A percentile compares a stretch with the other conserved stretches of the same genome.
Evolutionary conservation across 2,888 invertebrate species (phyloP).

Genomic region (Erpobdella octoculata): DNA sequence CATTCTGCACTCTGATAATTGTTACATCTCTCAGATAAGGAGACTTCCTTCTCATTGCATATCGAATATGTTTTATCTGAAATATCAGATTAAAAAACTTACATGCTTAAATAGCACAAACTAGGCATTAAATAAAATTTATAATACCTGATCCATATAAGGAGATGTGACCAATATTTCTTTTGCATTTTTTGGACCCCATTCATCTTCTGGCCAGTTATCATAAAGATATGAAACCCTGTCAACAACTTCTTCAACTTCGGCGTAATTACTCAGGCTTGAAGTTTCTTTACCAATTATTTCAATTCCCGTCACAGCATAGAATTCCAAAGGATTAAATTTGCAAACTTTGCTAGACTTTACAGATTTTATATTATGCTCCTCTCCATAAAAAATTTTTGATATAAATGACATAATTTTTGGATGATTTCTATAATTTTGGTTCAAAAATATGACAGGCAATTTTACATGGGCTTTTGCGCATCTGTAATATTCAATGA

Average conservation of each 20-base stretch:
- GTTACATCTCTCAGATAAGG: conserved; percentile 33
- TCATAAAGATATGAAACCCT: conserved; percentile 43
- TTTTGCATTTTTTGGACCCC: conserved; percentile 42
- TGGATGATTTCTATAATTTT: conserved; percentile 48
- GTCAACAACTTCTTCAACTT: conserved; percentile 45
- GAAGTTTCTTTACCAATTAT: conserved; percentile 42
- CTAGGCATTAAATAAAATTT: neutral
- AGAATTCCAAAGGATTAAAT: conserved; percentile 44
- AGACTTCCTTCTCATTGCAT: conserved; percentile 38
- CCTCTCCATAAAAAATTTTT: conserved; percentile 45
- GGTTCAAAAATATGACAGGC: conserved; percentile 41
- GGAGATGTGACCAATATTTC: conserved; percentile 46
- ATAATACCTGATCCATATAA: conserved; percentile 46
- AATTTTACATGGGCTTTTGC: neutral
- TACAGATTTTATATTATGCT: too few relatives aligned
- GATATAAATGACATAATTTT: conserved; percentile 48
- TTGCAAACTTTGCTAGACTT: conserved; percentile 40
- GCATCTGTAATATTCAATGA: conserved; percentile 43
- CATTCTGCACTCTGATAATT: conserved; percentile 44
- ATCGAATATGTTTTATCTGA: conserved; percentile 14
- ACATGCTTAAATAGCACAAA: neutral
- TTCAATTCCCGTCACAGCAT: conserved; percentile 39
- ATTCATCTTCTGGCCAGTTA: conserved; percentile 47
- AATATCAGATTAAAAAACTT: neutral
- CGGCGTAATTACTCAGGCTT: conserved; percentile 47